Evolutionary conservation across 2,888 invertebrate species (phyloP).

Genomic region (Yponomeuta evonymella): DNA sequence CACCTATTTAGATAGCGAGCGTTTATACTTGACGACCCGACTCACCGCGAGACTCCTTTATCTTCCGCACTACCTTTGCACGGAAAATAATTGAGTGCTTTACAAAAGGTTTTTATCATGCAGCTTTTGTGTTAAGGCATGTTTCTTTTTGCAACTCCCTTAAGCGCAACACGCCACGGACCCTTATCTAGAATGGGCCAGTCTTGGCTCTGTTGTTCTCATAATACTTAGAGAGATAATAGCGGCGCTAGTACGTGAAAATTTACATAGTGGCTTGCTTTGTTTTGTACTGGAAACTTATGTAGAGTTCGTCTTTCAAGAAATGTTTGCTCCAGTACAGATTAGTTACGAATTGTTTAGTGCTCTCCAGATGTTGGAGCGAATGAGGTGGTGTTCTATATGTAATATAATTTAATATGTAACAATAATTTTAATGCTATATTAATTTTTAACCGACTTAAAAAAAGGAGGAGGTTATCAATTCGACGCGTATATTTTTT

Average conservation of each 20-base stretch:
- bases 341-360: constrained; percentile 7
- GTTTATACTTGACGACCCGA: background rate
- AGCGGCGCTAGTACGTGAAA: background rate
- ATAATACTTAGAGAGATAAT: constrained; percentile 1
- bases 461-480: too few species aligned
- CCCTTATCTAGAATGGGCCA: constrained; percentile 10
- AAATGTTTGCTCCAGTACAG: background rate
- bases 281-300: background rate
- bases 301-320: background rate
- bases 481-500: too few species aligned
- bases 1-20: constrained; percentile 7
- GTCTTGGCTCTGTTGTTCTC: constrained; percentile 12
- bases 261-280: constrained; percentile 11
- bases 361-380: constrained; percentile 16
- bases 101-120: constrained; percentile 11
- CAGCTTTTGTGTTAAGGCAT: constrained; percentile 8
- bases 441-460: too few species aligned
- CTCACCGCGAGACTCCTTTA: constrained; percentile 3
- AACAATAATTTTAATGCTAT: too few species aligned
- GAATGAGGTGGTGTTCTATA: constrained; percentile 22
- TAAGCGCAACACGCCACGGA: constrained; percentile 9
- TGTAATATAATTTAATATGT: too few species aligned
- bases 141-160: constrained; percentile 4
- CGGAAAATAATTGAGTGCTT: constrained; percentile 10
- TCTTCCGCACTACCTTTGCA: constrained; percentile 9